Evolutionary conservation across 2,797 vertebrate species (phyloP), one percentile per base, ranked within the genome.

Genomic region (Phaenicophaeus curvirostris): DNA sequence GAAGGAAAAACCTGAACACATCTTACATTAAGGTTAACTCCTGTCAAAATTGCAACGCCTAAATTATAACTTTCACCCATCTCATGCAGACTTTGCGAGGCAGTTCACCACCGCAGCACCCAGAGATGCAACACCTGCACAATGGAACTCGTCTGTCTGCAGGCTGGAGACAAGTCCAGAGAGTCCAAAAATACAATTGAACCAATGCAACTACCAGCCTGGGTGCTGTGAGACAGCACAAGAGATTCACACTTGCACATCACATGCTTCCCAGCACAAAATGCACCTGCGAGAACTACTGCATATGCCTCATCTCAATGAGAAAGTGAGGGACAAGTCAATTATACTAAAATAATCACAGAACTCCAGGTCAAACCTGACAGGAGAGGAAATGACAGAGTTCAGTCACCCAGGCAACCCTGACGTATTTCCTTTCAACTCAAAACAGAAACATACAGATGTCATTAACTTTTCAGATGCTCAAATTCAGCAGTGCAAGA

Each of bases 401-500:
- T 84, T 69, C 67, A 46, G 91, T 93, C 63, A 85, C 93, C 91
- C 39, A 2, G 83, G 91, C 91, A 96, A 95, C 96, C 48, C 63
- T 66, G 71, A 91, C 19, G 13, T 84, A n/a, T 58, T 95, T 94
- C 93, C 96, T 78, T 81, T 91, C 87, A 96, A 94, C 82, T 69
- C 76, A 65, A 84, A 77, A 50, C 35, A 93, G 76, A 75, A 84
- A 61, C 39, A 63, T 5, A 67, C 0, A 85, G 85, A 71, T 28
- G 46, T 77, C 69, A 44, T 73, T 31, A 84, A 90, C 85, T 91
- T 96, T 74, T 68, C 39, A 57, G 44, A 77, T 23, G 58, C 41
- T 68, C 65, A 71, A 9, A 50, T 67, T 76, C 55, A 69, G 93
- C 61, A 77, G 73, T 2, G 63, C 3, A 2, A 75, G 46, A 85